A percentile compares a stretch with the other conserved stretches of the same genome.
Conservation (phyloP, 2,113 vertebrate species). For the Hippocampus comes region DNA sequence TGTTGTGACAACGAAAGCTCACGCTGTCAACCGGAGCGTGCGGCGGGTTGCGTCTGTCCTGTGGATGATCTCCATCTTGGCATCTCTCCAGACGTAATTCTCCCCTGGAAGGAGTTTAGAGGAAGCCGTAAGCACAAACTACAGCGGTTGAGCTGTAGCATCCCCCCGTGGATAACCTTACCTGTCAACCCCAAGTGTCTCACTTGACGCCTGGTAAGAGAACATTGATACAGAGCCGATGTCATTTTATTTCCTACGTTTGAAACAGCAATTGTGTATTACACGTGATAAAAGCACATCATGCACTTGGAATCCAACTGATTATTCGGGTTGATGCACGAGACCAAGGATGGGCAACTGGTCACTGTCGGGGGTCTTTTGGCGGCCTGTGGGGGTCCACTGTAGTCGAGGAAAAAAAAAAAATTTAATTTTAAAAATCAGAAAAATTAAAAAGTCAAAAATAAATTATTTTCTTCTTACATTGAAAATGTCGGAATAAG, state of each 20-base stretch:
- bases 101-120: constrained; percentile 12
- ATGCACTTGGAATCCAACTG: neutral
- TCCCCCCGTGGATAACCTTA: neutral
- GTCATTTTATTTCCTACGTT: neutral
- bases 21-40: constrained; percentile 15
- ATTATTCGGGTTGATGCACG: neutral
- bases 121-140: neutral
- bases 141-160: neutral
- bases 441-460: too few relatives aligned
- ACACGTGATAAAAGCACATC: neutral
- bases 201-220: constrained; percentile 19
- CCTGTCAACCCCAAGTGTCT: constrained; percentile 16
- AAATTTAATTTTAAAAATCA: too few relatives aligned
- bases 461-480: too few relatives aligned
- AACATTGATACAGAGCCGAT: neutral
- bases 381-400: too few relatives aligned
- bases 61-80: neutral
- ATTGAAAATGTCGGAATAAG: too few relatives aligned
- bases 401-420: too few relatives aligned
- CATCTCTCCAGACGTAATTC: constrained; percentile 7
- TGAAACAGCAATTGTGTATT: neutral
- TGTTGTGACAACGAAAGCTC: neutral
- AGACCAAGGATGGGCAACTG: too few relatives aligned
- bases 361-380: too few relatives aligned
- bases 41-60: neutral